Evolutionary conservation across 1,140 invertebrate genomes (phyloP).

Genomic region (Hestina assimilis): DNA sequence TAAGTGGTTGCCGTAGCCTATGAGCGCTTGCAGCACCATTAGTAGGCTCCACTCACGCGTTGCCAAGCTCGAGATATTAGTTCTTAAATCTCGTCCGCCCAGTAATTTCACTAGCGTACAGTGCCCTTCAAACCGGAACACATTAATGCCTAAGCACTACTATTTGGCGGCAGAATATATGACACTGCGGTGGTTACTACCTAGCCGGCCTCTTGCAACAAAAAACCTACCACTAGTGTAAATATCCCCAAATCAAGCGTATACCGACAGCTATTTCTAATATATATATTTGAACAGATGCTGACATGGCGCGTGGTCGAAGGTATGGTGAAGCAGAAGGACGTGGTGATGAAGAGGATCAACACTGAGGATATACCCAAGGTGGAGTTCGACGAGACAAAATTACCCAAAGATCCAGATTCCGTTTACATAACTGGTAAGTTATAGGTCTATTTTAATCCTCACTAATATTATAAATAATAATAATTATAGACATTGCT

Average conservation of each 20-base stretch:
- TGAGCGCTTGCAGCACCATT: no score
- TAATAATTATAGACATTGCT: no score
- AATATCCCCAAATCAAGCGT: neutral
- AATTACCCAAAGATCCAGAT: constrained; percentile 40
- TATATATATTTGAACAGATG: constrained; percentile 27
- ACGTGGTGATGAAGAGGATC: constrained; percentile 44
- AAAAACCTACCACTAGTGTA: neutral
- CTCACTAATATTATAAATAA: neutral
- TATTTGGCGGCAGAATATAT: no score
- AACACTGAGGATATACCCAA: constrained; percentile 40
- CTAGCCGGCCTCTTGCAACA: no score
- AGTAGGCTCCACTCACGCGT: no score
- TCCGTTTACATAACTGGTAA: constrained; percentile 53
- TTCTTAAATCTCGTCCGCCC: no score
- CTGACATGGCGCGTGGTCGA: constrained; percentile 53
- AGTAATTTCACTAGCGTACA: no score
- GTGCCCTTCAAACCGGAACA: no score
- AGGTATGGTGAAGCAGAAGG: constrained; percentile 48
- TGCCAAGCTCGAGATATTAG: no score
- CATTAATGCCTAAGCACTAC: no score
- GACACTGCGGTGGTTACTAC: no score
- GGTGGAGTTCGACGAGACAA: constrained; percentile 36
- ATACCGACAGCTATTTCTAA: neutral
- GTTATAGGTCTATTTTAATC: neutral
- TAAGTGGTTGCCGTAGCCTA: no score